Conservation (phyloP, 2,888 invertebrate species). For the Eurytoma adleriae region DNA sequence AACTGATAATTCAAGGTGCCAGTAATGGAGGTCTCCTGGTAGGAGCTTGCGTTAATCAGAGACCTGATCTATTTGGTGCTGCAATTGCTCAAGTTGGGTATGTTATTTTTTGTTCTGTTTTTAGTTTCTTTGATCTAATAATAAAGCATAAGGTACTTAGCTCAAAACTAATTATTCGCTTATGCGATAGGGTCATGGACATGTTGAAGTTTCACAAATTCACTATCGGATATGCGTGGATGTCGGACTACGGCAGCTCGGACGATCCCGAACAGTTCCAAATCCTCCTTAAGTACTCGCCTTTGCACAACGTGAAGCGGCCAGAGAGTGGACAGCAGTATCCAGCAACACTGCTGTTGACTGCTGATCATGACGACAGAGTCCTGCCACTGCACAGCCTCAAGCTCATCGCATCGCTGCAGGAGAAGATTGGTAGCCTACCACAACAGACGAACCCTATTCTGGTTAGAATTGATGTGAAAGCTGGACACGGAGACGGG, state of each 20-base stretch:
- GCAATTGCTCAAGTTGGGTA: constrained; percentile 92
- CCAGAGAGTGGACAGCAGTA: constrained; percentile 85
- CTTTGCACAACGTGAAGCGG: constrained; percentile 90
- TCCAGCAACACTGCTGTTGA: constrained; percentile 93
- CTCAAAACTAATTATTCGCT: background rate
- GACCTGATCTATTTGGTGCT: constrained; percentile 95
- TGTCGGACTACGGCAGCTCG: constrained; percentile 95
- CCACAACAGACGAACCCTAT: constrained; percentile 89
- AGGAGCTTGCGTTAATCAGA: constrained; percentile 95
- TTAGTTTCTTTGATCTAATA: background rate
- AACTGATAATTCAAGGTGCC: constrained; percentile 93
- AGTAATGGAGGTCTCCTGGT: constrained; percentile 98
- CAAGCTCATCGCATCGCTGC: constrained; percentile 95
- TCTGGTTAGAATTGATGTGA: constrained; percentile 93
- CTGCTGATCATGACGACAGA: constrained; percentile 99
- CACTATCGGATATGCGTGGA: constrained; percentile 98
- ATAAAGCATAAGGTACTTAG: background rate
- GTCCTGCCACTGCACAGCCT: constrained; percentile 98
- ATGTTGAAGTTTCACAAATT: constrained; percentile 99
- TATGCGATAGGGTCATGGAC: constrained; percentile 88
- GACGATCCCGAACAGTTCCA: constrained; percentile 91
- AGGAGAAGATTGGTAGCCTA: constrained; percentile 82
- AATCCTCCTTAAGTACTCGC: constrained; percentile 91
- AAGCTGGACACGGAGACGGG: constrained; percentile 97
- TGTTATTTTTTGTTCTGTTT: constrained; percentile 8